phyloP scores from a whole-genome alignment of 2,113 vertebrate genomes.

The Labrus mixtus region DNA sequence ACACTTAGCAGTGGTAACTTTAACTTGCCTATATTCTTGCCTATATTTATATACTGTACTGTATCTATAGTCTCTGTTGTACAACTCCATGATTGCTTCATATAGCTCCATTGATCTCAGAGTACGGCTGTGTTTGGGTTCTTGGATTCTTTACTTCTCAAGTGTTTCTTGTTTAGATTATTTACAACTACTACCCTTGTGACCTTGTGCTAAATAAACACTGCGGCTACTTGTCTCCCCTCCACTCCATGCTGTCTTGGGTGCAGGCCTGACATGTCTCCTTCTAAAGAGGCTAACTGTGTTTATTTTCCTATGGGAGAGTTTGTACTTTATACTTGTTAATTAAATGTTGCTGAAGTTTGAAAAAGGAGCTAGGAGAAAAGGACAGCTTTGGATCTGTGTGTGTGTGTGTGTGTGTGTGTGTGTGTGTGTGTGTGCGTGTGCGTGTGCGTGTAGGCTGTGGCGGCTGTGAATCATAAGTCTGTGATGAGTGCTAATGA shows the following conservation, averaged over 20 bases:
- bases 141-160: not conserved
- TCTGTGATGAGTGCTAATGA: conserved; percentile 52
- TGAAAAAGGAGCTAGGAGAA: not conserved
- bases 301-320: conserved; percentile 24
- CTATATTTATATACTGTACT: no score
- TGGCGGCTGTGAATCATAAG: conserved; percentile 20
- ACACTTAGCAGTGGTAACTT: no score
- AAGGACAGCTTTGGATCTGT: not conserved
- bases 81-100: not conserved
- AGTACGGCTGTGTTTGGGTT: conserved; percentile 13
- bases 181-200: conserved; percentile 19
- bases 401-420: not conserved
- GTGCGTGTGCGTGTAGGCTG: conserved; percentile 12
- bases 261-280: not conserved
- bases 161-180: conserved; percentile 13
- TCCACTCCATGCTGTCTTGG: conserved; percentile 28
- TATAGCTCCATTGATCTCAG: conserved; percentile 17
- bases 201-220: conserved; percentile 18
- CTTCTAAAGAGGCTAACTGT: conserved; percentile 24
- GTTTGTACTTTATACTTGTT: conserved; percentile 11
- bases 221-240: conserved; percentile 9
- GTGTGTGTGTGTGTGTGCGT: not conserved
- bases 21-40: no score
- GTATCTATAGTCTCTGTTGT: conserved; percentile 1
- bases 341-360: conserved; percentile 36